Conservation (phyloP, 35 echinoderm and acorn worm species). For the Apostichopus californicus region DNA sequence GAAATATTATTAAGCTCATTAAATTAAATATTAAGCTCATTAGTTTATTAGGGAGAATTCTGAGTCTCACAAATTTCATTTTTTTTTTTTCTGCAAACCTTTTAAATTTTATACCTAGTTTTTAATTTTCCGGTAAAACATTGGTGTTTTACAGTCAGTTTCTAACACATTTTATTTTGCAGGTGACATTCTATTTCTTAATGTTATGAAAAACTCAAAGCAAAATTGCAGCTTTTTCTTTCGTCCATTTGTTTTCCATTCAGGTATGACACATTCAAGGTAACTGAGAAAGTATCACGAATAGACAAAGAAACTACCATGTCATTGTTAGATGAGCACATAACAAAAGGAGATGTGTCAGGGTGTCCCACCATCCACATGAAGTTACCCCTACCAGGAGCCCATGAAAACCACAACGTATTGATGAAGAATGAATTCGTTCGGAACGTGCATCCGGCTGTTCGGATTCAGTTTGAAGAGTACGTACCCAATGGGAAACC, state of each 20-base stretch:
- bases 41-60: no score
- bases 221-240: not conserved
- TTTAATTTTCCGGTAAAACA: no score
- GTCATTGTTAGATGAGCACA: not conserved
- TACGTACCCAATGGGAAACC: not conserved
- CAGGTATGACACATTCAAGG: not conserved
- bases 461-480: not conserved
- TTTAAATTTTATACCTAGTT: no score
- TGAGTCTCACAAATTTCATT: no score
- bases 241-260: not conserved
- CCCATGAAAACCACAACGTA: not conserved
- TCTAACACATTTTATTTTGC: no score
- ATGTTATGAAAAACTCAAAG: no score
- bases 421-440: not conserved
- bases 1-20: no score
- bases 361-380: not conserved
- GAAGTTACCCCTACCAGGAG: not conserved
- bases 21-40: no score
- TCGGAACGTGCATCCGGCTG: not conserved
- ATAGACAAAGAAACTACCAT: not conserved
- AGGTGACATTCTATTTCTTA: no score
- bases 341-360: not conserved
- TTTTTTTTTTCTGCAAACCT: no score
- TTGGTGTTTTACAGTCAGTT: no score
- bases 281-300: not conserved